Percentiles rank a stretch among this genome's conserved stretches.
Evolutionary conservation across 2,113 vertebrate genomes (phyloP).

Genomic region (Polypterus bichir): DNA sequence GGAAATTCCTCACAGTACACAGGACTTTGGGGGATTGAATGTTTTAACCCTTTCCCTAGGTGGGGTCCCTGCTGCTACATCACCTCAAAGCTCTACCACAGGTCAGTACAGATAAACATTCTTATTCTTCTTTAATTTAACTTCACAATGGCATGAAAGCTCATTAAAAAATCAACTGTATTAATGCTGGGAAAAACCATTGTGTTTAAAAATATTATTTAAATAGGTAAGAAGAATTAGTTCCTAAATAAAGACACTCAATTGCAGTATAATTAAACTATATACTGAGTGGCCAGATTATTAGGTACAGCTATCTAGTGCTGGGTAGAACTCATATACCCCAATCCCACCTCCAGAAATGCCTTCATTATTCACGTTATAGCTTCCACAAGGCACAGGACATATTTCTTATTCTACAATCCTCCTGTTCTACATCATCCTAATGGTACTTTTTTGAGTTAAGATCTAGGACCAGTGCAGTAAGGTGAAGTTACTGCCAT

Average conservation of each 20-base stretch:
- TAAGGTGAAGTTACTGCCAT: too few species aligned
- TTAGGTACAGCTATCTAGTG: too few species aligned
- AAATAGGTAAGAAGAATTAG: slow-evolving; percentile 16
- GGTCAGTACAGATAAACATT: slow-evolving; percentile 46
- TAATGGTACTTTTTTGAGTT: too few species aligned
- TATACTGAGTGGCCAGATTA: too few species aligned
- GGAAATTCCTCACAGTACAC: slow-evolving; percentile 65
- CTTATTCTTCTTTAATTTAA: slow-evolving; percentile 18
- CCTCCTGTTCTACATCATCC: too few species aligned
- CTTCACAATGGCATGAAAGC: slow-evolving; percentile 17
- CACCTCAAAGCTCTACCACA: slow-evolving; percentile 55
- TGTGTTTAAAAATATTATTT: not conserved
- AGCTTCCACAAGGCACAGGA: too few species aligned
- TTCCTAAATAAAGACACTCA: slow-evolving; percentile 16
- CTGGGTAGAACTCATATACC: too few species aligned
- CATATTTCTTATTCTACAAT: too few species aligned
- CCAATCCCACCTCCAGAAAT: too few species aligned
- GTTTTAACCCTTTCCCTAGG: slow-evolving; percentile 84
- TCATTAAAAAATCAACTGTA: not conserved
- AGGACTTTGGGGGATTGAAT: slow-evolving; percentile 78
- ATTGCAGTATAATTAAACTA: not conserved
- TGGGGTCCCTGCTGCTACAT: slow-evolving; percentile 62
- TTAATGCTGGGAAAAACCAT: not conserved
- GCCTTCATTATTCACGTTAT: too few species aligned
- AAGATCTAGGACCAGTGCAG: too few species aligned